phyloP scores from a whole-genome alignment of 1,140 invertebrate genomes.

The Marisa cornuarietis region DNA sequence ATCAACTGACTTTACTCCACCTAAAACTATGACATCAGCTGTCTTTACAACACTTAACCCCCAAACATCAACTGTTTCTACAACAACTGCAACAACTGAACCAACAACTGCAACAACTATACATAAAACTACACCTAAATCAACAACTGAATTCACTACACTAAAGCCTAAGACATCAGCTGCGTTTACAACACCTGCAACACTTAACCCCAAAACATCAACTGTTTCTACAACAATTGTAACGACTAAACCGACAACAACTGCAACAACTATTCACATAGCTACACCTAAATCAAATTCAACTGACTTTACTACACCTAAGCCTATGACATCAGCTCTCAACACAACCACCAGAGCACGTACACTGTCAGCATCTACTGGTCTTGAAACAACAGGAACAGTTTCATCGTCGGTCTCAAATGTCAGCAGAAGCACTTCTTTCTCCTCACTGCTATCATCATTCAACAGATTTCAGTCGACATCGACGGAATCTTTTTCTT shows the following conservation, averaged over 20 bases:
- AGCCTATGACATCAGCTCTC: too few relatives aligned
- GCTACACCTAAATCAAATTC: neutral
- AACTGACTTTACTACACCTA: neutral
- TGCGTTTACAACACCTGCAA: neutral
- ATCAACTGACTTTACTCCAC: too few relatives aligned
- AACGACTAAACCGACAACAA: neutral
- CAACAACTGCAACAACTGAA: neutral
- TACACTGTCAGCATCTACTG: too few relatives aligned
- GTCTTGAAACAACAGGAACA: too few relatives aligned
- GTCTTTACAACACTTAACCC: too few relatives aligned
- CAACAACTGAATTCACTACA: neutral
- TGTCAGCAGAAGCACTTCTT: too few relatives aligned
- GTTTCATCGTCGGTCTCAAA: too few relatives aligned
- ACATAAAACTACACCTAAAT: neutral
- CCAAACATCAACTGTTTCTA: neutral
- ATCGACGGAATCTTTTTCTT: too few relatives aligned
- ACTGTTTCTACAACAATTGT: neutral
- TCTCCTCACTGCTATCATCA: too few relatives aligned
- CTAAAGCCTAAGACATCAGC: neutral
- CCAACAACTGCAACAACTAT: slow-evolving; percentile 1
- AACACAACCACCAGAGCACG: too few relatives aligned
- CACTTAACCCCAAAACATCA: neutral
- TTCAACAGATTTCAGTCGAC: too few relatives aligned
- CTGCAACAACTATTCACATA: neutral
- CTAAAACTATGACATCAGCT: too few relatives aligned